These are phyloP conservation scores for Triplophysa siluroides DNA, from an alignment of 2,113 vertebrate genomes.

Conservation along the genomic window DNA sequence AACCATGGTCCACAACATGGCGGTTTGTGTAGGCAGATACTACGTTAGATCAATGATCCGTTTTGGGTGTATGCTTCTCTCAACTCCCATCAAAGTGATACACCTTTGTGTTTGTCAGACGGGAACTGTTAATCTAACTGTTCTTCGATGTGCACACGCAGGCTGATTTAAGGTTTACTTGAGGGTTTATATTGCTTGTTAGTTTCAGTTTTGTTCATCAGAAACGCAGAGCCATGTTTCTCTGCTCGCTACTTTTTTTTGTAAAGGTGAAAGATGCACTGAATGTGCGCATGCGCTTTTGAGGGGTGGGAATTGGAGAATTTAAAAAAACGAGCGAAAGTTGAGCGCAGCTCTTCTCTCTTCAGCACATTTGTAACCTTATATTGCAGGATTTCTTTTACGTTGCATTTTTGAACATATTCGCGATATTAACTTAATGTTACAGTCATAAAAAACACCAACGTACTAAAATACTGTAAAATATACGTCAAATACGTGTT, in stretches of 20 bases:
- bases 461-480: no score
- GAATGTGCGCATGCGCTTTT: constrained; percentile 38
- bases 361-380: background rate
- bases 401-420: no score
- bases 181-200: background rate
- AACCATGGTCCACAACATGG: constrained; percentile 41
- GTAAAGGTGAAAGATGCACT: constrained; percentile 28
- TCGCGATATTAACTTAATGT: no score
- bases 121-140: background rate
- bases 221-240: constrained; percentile 30
- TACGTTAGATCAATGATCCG: constrained; percentile 34
- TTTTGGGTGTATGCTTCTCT: constrained; percentile 23
- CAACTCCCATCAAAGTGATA: background rate
- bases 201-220: constrained; percentile 32
- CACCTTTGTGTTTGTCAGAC: background rate
- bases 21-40: constrained; percentile 46
- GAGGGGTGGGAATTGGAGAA: constrained; percentile 17
- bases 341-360: background rate
- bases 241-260: constrained; percentile 20
- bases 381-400: background rate
- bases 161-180: background rate
- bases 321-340: background rate
- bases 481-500: no score
- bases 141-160: background rate
- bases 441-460: no score